A percentile compares a stretch with the other conserved stretches of the same genome.
Conservation (phyloP, 2,797 vertebrate species). For the Cephalopachus bancanus region DNA sequence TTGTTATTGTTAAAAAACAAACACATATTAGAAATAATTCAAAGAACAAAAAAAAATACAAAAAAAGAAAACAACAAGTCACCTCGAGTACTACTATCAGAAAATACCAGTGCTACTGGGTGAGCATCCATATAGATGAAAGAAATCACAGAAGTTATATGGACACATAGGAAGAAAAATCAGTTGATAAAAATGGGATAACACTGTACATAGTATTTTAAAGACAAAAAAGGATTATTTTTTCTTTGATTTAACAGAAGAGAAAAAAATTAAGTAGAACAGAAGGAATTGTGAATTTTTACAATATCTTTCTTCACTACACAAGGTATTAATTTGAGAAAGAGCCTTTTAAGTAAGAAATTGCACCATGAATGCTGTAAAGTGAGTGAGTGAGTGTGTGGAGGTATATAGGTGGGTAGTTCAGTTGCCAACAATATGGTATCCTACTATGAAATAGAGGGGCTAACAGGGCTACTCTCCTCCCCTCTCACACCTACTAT, state of each 20-base stretch:
- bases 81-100: not conserved
- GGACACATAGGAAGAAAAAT: not conserved
- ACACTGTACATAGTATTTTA: not conserved
- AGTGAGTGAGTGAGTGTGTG: not conserved
- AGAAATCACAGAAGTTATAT: not conserved
- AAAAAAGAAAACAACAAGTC: not conserved
- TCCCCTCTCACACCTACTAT: not conserved
- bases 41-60: not conserved
- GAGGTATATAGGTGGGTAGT: too few relatives aligned
- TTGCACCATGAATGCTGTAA: not conserved
- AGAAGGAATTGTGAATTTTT: conserved; percentile 30
- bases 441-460: not conserved
- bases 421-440: not conserved
- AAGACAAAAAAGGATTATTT: not conserved
- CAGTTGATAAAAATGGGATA: not conserved
- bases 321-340: not conserved
- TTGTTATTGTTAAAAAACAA: conserved; percentile 31
- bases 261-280: conserved; percentile 16
- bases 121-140: not conserved
- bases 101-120: not conserved
- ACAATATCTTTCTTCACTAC: not conserved
- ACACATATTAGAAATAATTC: conserved; percentile 29
- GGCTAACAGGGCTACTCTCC: too few relatives aligned
- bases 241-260: conserved; percentile 7
- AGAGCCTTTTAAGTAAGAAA: not conserved